A percentile compares a stretch with the other conserved stretches of the same genome.
phyloP scores from a whole-genome alignment of 2,888 invertebrate genomes.

The Lumbricus terrestris region DNA sequence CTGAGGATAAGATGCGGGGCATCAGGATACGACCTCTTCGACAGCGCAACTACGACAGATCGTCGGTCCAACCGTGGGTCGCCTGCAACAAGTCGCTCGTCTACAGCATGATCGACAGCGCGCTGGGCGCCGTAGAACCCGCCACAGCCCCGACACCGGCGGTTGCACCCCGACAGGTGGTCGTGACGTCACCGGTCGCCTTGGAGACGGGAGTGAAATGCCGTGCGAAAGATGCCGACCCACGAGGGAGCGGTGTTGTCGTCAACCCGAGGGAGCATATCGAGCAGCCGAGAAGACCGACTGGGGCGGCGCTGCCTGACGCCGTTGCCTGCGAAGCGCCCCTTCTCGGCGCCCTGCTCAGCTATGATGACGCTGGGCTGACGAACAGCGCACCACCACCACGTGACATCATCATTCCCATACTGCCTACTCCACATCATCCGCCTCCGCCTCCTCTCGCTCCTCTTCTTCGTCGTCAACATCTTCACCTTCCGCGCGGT shows the following conservation, averaged over 20 bases:
- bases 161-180: too few relatives aligned
- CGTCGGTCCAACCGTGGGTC: constrained; percentile 24
- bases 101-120: constrained; percentile 28
- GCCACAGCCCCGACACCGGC: background rate
- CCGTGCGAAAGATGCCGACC: background rate
- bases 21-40: background rate
- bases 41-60: background rate
- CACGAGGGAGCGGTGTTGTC: background rate
- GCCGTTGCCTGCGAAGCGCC: background rate
- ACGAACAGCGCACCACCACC: background rate
- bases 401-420: background rate
- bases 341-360: constrained; percentile 26
- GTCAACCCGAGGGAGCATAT: background rate
- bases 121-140: background rate
- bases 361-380: constrained; percentile 14
- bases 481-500: background rate
- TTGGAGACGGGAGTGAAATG: background rate
- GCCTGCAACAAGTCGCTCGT: constrained; percentile 30
- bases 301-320: background rate
- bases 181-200: background rate
- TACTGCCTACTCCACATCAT: constrained; percentile 5
- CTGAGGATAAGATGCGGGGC: background rate
- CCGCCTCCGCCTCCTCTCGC: too few relatives aligned
- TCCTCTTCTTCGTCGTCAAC: background rate
- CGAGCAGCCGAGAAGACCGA: background rate